Evolutionary conservation across 2,797 vertebrate species (phyloP), one percentile per base, ranked within the genome.

Genomic region (Denticeps clupeoides): DNA sequence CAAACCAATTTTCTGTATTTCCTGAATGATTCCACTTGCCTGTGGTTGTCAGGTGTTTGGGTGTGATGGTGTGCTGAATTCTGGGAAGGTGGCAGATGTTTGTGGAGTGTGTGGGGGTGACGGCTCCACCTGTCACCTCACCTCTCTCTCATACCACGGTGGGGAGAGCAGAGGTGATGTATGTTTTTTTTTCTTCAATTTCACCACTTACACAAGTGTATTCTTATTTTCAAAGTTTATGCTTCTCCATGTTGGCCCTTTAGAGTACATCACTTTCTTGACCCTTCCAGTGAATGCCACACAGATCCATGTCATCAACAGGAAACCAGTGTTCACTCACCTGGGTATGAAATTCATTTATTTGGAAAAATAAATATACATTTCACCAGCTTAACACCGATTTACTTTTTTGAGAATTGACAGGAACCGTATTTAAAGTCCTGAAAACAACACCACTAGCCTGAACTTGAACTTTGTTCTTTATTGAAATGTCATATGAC

Each of bases 261-360:
- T 59, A 99, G 95, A 87, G 49, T 98, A 99, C 0, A 62, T 82
- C 52, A 93, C 90, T 0, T 96, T 99, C 60, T 74, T 99, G 51
- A 79, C 76, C 1, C 53, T 94, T 58, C 84, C 90, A 3, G 63
- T 69, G 12, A 89, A 88, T 16, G 62, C 83, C 59, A 91, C 89
- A 37, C 71, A 59, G 0, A 76, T 89, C 31, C 72, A 43, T 1
- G 26, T 99, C 6, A 42, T 79, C 65, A 99, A 98, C 72, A 70
- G 3, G 51, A 86, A 82, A 7, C 90, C 95, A 1, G 76, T 94
- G 55, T 97, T 96, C 73, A 92, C 95, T 9, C 95, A 99, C 62
- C 65, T 98, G 73, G 94, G 95, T 97, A 72, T 84, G 86, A 47
- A n/a, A n/a, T n/a, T n/a, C n/a, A n/a, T n/a, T n/a, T n/a, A n/a